A percentile compares a stretch with the other conserved stretches of the same genome.
These are phyloP conservation scores for Gymnodraco acuticeps DNA, from an alignment of 2,797 vertebrate genomes.

Conservation along the genomic window DNA sequence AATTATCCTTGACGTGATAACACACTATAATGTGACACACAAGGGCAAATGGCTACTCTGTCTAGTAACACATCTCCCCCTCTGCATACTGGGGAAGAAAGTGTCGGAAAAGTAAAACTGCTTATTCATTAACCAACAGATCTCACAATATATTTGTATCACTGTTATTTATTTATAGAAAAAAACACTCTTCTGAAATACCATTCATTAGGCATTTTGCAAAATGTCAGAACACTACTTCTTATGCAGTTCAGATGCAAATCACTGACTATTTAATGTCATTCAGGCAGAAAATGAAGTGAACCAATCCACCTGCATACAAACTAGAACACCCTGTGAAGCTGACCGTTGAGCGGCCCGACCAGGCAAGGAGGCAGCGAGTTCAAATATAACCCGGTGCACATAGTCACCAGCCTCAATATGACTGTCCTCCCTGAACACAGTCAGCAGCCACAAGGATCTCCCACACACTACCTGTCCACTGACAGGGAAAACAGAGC, in stretches of 20 bases:
- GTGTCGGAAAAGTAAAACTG: slow-evolving; percentile 10
- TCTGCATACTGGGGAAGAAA: slow-evolving; percentile 15
- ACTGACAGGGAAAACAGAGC: no score
- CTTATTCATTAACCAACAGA: slow-evolving; percentile 10
- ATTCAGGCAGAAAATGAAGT: slow-evolving; percentile 19
- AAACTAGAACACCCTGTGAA: slow-evolving; percentile 10
- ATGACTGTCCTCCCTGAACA: no score
- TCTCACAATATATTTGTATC: slow-evolving; percentile 29
- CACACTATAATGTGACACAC: slow-evolving; percentile 84
- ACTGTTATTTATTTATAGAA: neutral
- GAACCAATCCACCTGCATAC: slow-evolving; percentile 3
- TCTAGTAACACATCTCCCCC: slow-evolving; percentile 62
- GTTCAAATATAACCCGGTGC: no score
- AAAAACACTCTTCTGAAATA: slow-evolving; percentile 1
- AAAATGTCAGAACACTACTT: neutral
- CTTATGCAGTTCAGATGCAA: slow-evolving; percentile 27
- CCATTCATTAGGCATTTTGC: slow-evolving; percentile 17
- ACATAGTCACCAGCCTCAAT: no score
- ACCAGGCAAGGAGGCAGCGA: no score
- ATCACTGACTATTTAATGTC: slow-evolving; percentile 9
- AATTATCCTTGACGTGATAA: slow-evolving; percentile 86
- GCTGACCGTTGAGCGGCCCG: no score
- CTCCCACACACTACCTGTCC: no score
- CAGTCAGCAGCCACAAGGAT: no score
- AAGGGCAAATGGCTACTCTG: slow-evolving; percentile 78